Conservation (phyloP, 53 echinoderm and acorn worm species). For the Paracentrotus lividus region DNA sequence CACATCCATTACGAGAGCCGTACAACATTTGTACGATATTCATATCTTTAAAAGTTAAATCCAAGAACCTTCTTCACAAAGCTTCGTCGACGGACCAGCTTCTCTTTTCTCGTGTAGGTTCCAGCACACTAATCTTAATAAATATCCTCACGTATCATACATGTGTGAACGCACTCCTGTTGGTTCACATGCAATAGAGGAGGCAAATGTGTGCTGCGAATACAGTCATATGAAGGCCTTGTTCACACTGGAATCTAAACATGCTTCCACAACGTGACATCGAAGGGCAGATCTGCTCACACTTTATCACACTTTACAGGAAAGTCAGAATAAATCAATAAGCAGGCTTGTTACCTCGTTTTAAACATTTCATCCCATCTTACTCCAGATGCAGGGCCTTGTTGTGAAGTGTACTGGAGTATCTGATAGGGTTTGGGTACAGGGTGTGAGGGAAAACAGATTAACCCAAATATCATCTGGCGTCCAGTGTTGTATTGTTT, state of each 20-base stretch:
- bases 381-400: neutral
- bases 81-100: neutral
- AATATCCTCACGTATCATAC: neutral
- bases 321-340: neutral
- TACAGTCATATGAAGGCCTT: conserved; percentile 54
- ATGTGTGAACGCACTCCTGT: neutral
- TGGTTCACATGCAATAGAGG: neutral
- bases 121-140: conserved; percentile 44
- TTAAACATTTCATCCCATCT: neutral
- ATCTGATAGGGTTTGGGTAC: neutral
- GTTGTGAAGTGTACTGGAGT: neutral
- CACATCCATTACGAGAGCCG: neutral
- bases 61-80: conserved; percentile 39
- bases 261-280: neutral
- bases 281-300: neutral
- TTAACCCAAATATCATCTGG: too few relatives aligned
- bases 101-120: conserved; percentile 27
- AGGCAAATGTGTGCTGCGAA: conserved; percentile 22
- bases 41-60: conserved; percentile 11
- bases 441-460: neutral
- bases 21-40: neutral
- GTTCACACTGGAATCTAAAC: conserved; percentile 43
- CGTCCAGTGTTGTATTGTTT: neutral
- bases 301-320: neutral
- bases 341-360: neutral